Percentiles rank a stretch among this genome's conserved stretches.
phyloP scores from a whole-genome alignment of 2,113 vertebrate species.

The Candoia aspera region DNA sequence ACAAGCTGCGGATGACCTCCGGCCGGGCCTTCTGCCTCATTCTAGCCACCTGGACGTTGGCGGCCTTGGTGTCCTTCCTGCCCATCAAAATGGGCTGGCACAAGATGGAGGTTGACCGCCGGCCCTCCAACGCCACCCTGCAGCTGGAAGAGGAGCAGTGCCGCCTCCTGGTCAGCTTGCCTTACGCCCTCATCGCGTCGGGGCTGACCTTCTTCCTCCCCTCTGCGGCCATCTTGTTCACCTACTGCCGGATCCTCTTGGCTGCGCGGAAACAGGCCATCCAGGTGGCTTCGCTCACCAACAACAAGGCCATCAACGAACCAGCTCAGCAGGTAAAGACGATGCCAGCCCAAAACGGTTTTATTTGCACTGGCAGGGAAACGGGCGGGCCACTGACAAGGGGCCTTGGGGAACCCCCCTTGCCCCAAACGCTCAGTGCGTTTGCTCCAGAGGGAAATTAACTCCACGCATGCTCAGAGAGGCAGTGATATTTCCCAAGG shows the following conservation, averaged over 20 bases:
- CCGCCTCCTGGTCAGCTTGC: slow-evolving; percentile 86
- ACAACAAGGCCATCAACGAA: slow-evolving; percentile 71
- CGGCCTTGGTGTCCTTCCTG: slow-evolving; percentile 89
- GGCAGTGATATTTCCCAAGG: neutral
- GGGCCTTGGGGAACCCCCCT: neutral
- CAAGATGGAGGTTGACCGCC: slow-evolving; percentile 69
- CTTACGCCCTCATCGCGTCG: slow-evolving; percentile 91
- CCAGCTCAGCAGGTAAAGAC: slow-evolving; percentile 68
- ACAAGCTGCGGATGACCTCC: slow-evolving; percentile 94
- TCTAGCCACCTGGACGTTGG: slow-evolving; percentile 87
- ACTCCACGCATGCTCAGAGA: neutral
- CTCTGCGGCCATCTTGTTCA: slow-evolving; percentile 93
- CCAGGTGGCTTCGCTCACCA: slow-evolving; percentile 88
- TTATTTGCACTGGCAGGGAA: neutral
- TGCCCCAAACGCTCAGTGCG: neutral
- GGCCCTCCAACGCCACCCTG: slow-evolving; percentile 63
- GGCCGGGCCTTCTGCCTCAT: slow-evolving; percentile 85
- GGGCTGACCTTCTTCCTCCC: slow-evolving; percentile 95
- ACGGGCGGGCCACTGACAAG: neutral
- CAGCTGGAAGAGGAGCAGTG: slow-evolving; percentile 77
- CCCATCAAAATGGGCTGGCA: slow-evolving; percentile 97
- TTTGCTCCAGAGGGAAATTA: neutral
- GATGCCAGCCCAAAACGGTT: rapidly evolving
- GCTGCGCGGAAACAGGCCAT: slow-evolving; percentile 87
- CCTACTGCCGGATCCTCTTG: slow-evolving; percentile 93